Base-by-base conservation (phyloP, 2,113 vertebrate species). In the Salvelinus namaycush region DNA sequence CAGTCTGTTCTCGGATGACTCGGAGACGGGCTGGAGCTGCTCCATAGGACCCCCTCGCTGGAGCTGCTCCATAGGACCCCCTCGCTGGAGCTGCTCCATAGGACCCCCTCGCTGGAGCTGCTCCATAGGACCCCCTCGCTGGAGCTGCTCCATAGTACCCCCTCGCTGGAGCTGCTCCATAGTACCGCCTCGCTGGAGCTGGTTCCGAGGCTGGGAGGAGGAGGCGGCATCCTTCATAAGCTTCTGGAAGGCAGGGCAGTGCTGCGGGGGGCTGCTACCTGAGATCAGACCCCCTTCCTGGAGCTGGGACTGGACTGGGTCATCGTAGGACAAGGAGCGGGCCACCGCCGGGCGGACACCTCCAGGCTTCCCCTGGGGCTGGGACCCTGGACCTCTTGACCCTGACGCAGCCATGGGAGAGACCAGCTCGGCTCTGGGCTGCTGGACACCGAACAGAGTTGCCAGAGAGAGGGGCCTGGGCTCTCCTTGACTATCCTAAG, bases 171-270 rank as follows among this genome's bases (percentile, higher is more conserved):
- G 48, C 48, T 2, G 48, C 27, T 29, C 49, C 49, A 51, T 51
- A 13, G 49, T 13, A 13, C 49, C 51, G 1, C 4, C 51, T 18
- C 51, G 1, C 51, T 54, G 51, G 51, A 54, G 12, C 51, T 18
- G 39, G 9, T 44, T 12, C 39, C 11, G 13, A 14, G 51, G 51
- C 51, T 54, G 51, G 16, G 51, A 54, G 51, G 51, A 54, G 16
- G 5, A 5, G 51, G 51, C 16, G 90, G 44, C 93, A 70, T 87
- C 88, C 79, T 59, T 81, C 94, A 98, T 95, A 1, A 99, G 95
- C 88, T 98, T 99, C 84, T 96, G 95, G 81, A 99, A 96, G 82
- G 96, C 97, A 0, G 96, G 95, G 48, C 97, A 98, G 84, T 90
- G 92, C 76, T 92, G 89, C 4, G 60, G 81, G 22, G 68, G 9